Conservation (phyloP, 2,888 invertebrate species). For the Hipparchia sbordonii region DNA sequence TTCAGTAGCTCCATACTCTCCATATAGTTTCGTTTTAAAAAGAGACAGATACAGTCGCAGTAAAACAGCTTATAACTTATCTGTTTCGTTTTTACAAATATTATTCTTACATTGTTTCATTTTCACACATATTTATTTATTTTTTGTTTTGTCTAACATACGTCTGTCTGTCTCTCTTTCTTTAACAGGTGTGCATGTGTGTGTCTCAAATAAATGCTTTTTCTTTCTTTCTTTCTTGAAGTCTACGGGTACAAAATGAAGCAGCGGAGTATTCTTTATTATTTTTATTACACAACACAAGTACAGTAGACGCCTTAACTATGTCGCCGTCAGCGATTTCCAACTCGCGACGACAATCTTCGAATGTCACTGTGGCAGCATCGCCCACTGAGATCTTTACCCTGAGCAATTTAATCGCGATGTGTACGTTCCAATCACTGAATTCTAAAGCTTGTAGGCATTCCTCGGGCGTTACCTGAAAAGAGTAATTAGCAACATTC, state of each 20-base stretch:
- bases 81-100: too few species aligned
- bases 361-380: slow-evolving; percentile 47
- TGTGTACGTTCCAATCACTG: slow-evolving; percentile 94
- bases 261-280: slow-evolving; percentile 25
- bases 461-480: slow-evolving; percentile 86
- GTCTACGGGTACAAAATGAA: slow-evolving; percentile 26
- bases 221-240: too few species aligned
- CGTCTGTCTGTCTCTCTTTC: too few species aligned
- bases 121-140: too few species aligned
- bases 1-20: too few species aligned
- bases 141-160: too few species aligned
- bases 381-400: slow-evolving; percentile 65
- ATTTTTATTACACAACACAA: slow-evolving; percentile 52
- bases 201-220: too few species aligned
- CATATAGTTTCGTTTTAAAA: too few species aligned
- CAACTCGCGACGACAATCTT: slow-evolving; percentile 79
- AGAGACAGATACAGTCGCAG: too few species aligned
- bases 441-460: slow-evolving; percentile 92
- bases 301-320: slow-evolving; percentile 85
- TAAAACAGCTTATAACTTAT: too few species aligned
- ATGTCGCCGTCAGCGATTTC: slow-evolving; percentile 86
- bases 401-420: slow-evolving; percentile 91
- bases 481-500: neutral
- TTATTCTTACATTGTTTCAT: too few species aligned
- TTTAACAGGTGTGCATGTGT: too few species aligned